Conservation (phyloP, 2,888 invertebrate genomes). For the Sinhomidia bicolor region DNA sequence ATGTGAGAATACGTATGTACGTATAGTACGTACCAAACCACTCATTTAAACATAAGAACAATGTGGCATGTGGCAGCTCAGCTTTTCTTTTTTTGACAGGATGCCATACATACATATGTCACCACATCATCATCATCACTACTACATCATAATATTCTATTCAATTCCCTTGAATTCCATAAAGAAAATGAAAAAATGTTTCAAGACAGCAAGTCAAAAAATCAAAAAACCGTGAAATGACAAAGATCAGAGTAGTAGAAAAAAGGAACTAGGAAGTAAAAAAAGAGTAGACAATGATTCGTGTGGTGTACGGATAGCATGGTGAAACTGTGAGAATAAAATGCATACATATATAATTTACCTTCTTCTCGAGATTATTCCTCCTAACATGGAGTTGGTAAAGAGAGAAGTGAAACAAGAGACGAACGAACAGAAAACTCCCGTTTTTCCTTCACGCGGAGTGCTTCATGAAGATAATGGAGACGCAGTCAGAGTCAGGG, state of each 20-base stretch:
- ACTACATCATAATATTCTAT: neutral
- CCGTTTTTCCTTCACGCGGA: conserved; percentile 47
- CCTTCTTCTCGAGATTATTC: conserved; percentile 17
- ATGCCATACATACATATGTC: neutral
- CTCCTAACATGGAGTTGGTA: neutral
- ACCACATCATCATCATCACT: neutral
- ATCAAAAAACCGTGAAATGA: conserved; percentile 54
- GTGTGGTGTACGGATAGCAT: neutral
- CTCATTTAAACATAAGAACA: neutral
- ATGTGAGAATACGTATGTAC: too few species aligned
- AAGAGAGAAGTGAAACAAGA: neutral
- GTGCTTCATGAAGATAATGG: conserved; percentile 14
- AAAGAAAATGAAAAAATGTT: conserved; percentile 19
- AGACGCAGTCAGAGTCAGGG: neutral
- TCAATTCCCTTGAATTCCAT: neutral
- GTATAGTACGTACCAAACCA: too few species aligned
- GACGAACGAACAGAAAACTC: too few species aligned
- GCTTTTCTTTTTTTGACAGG: neutral
- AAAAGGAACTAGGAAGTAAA: conserved; percentile 35
- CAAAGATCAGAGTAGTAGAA: conserved; percentile 19
- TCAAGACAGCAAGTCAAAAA: conserved; percentile 25
- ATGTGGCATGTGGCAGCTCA: neutral
- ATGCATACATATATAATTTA: conserved; percentile 17
- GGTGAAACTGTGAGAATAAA: conserved; percentile 1
- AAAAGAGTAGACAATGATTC: neutral